Base-by-base conservation (phyloP, 1,140 invertebrate species). In the Plutomurus gul region DNA sequence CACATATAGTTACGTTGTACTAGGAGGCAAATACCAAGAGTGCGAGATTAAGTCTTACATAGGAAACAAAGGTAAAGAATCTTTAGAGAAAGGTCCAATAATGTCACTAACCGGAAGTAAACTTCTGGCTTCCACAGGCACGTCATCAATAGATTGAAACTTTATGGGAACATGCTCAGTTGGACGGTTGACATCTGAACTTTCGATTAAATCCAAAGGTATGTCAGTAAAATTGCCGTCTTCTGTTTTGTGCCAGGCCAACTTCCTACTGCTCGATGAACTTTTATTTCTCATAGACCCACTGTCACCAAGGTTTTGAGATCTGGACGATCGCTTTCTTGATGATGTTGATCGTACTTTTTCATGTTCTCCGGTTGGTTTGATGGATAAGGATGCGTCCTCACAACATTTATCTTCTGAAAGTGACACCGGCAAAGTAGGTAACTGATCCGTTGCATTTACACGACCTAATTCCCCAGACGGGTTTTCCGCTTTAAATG, bases 121-220 rank as follows among this genome's bases (percentile, higher is more conserved):
- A 56, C 33, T 27, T 18, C 77, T 39, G 0, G 77, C 77, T 46
- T 79, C 77, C n/a, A 79, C 4, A 18, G 77, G 77, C 22, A 79
- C 77, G 49, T 70, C 27, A 60, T 79, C 77, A 43, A 75, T 65
- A 20, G 77, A 74, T 25, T 79, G 77, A 75, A 74, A 79, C 25
- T 74, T 79, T 39, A 72, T 72, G 6, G 36, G 36, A 22, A 37
- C 71, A 18, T 65, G 76, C 36, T 78, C 76, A 3, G 76, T n/a
- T 4, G 70, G 70, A 22, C 47, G 47, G 30, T 27, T 16, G 18
- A n/a, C 16, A 30, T 11, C 56, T n/a, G 16, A 3, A 36, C 13
- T n/a, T 33, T 18, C 56, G 27, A 33, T 30, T n/a, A 65, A n/a
- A 1, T 65, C 56, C 2, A 65, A 65, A 1, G 13, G 27, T 2